These are phyloP conservation scores for Chelonia mydas DNA, from an alignment of 2,797 vertebrate genomes.

Conservation along the genomic window DNA sequence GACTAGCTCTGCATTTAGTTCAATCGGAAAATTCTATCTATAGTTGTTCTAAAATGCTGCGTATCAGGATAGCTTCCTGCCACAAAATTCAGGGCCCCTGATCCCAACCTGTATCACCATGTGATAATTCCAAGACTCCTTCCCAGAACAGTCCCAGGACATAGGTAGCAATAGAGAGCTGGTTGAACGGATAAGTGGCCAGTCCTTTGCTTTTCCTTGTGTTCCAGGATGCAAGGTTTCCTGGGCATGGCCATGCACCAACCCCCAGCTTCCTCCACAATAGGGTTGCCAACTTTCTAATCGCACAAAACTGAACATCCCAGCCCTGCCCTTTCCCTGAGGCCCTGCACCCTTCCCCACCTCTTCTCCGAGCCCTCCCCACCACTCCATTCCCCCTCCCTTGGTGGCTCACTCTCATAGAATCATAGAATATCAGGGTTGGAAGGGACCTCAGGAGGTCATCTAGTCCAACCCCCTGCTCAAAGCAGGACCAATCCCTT, in stretches of 20 bases:
- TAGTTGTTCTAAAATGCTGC: background rate
- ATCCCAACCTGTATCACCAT: background rate
- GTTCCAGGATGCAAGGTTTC: background rate
- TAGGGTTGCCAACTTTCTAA: no score
- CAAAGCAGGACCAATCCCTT: no score
- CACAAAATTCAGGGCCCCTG: background rate
- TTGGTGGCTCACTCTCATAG: no score
- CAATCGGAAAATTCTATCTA: background rate
- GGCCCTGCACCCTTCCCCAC: no score
- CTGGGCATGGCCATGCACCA: background rate
- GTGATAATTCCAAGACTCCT: fast-evolving
- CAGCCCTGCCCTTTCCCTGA: no score
- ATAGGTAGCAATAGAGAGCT: background rate
- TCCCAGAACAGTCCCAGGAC: background rate
- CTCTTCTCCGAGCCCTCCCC: no score
- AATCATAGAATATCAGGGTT: no score
- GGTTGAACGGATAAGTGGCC: background rate
- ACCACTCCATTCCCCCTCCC: no score
- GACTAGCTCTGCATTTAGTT: fast-evolving
- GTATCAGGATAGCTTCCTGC: background rate
- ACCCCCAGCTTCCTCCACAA: background rate
- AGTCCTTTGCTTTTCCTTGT: background rate
- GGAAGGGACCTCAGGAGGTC: no score
- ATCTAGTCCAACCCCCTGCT: no score
- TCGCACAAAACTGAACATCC: no score